phyloP scores from a whole-genome alignment of 92 coral and sea anemone genomes.

The Anthopleura xanthogrammica region DNA sequence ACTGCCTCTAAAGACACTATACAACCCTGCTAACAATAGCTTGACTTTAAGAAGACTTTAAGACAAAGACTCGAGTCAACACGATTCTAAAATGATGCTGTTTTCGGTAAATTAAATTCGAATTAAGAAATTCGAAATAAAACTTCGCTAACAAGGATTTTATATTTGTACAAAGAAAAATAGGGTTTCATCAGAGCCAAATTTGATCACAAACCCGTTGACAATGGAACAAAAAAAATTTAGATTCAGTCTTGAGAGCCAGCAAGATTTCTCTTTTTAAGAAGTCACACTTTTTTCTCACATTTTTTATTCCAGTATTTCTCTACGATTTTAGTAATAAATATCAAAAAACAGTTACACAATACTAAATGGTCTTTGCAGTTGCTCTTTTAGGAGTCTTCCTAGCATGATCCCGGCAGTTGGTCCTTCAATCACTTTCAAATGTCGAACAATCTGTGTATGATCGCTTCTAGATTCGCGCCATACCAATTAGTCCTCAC shows the following conservation, averaged over 20 bases:
- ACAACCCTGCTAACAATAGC: background rate
- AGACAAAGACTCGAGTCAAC: constrained; percentile 15
- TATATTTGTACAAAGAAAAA: background rate
- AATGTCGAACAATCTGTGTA: background rate
- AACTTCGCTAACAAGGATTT: background rate
- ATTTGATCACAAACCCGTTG: background rate
- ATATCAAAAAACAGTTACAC: constrained; percentile 7
- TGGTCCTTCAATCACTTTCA: background rate
- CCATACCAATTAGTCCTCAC: background rate
- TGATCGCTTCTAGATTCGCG: background rate
- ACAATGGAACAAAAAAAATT: background rate
- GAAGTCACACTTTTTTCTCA: background rate
- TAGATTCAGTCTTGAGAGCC: background rate
- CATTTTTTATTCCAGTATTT: background rate
- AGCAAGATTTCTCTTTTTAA: background rate
- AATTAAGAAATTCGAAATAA: constrained; percentile 21
- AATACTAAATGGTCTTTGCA: background rate
- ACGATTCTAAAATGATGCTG: constrained; percentile 10
- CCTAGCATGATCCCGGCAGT: background rate
- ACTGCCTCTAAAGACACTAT: constrained; percentile 2
- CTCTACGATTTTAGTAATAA: background rate
- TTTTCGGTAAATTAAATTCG: constrained; percentile 9
- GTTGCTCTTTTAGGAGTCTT: background rate
- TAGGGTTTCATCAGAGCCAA: too few relatives aligned
- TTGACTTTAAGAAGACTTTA: background rate